A percentile compares a stretch with the other conserved stretches of the same genome.
Evolutionary conservation across 2,888 invertebrate genomes (phyloP).

Genomic region (Aspidiotus rigidus): DNA sequence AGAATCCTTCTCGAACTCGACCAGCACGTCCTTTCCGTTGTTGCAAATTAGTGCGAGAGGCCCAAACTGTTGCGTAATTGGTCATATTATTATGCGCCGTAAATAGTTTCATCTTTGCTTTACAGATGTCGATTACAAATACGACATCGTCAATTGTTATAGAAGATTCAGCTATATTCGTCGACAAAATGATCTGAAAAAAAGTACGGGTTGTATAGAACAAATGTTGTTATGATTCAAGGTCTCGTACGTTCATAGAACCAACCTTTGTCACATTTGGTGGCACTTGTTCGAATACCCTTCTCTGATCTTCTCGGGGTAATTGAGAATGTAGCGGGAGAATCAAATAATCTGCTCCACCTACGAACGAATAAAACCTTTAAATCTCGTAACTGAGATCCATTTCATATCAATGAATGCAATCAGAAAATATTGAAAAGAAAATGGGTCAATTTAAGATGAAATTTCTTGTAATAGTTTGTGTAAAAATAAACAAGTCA

Average conservation of each 20-base stretch:
- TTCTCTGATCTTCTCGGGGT: constrained; percentile 87
- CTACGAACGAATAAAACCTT: constrained; percentile 41
- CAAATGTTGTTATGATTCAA: background rate
- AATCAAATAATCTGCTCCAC: constrained; percentile 58
- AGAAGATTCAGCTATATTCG: constrained; percentile 97
- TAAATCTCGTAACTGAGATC: background rate
- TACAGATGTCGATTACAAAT: constrained; percentile 94
- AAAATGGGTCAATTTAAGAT: background rate
- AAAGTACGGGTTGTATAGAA: constrained; percentile 3
- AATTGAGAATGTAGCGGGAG: constrained; percentile 96
- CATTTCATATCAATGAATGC: background rate
- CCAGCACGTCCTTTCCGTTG: constrained; percentile 93
- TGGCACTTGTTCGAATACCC: constrained; percentile 82
- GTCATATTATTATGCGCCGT: constrained; percentile 99
- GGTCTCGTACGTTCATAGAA: background rate
- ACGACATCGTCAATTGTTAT: constrained; percentile 98
- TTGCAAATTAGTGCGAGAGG: constrained; percentile 85
- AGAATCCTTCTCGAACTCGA: constrained; percentile 84
- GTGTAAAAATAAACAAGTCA: too few relatives aligned
- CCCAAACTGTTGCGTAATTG: constrained; percentile 94
- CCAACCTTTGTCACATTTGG: constrained; percentile 70
- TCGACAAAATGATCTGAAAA: constrained; percentile 79
- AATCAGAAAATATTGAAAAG: constrained; percentile 15
- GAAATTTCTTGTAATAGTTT: too few relatives aligned
- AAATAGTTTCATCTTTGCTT: constrained; percentile 94